Percentiles rank a stretch among this genome's conserved stretches.
Conservation (phyloP, 2,797 vertebrate species). For the Capromys pilorides region DNA sequence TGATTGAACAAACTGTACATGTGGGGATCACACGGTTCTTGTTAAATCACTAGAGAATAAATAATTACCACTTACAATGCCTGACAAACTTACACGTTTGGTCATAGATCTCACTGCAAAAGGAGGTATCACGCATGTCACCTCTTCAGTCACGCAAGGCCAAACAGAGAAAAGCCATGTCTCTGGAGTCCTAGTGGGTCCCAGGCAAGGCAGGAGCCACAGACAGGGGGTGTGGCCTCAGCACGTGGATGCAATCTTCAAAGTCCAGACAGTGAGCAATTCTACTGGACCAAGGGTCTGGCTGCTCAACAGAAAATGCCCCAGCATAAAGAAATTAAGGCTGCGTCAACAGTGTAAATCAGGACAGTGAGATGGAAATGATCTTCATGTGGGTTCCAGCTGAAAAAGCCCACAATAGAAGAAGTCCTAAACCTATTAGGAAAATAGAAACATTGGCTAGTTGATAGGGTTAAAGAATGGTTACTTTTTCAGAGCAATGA, state of each 20-base stretch:
- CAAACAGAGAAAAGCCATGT: background rate
- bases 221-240: background rate
- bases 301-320: slow-evolving; percentile 13
- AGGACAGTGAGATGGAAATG: background rate
- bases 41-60: background rate
- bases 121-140: background rate
- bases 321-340: background rate
- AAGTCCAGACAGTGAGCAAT: background rate
- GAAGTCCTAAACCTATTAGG: background rate
- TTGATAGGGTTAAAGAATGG: background rate
- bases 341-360: background rate
- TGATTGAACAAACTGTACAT: background rate
- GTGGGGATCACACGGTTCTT: background rate
- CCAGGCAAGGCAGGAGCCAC: background rate
- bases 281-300: background rate
- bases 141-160: background rate
- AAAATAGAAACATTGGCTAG: background rate
- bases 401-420: background rate
- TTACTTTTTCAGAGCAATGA: background rate
- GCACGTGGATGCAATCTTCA: background rate
- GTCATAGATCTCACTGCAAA: background rate
- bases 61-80: background rate
- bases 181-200: background rate
- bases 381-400: background rate
- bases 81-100: background rate